phyloP scores from a whole-genome alignment of 2,797 vertebrate genomes.

The Lycodopsis pacificus region DNA sequence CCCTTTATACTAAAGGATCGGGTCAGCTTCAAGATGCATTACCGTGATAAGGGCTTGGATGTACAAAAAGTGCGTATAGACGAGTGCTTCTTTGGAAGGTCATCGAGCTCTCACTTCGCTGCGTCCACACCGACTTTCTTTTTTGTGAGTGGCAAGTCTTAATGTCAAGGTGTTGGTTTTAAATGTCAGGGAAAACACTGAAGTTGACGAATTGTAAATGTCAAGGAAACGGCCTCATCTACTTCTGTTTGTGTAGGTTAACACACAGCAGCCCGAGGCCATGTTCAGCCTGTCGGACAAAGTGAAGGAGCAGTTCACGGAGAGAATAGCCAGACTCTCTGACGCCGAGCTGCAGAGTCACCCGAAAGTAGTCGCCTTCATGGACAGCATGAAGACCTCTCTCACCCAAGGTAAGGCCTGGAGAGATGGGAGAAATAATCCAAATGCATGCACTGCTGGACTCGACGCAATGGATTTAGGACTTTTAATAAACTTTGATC shows the following conservation, averaged over 20 bases:
- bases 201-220: not conserved
- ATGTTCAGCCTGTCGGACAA: constrained; percentile 76
- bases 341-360: constrained; percentile 79
- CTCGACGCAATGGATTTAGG: not conserved
- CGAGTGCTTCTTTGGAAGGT: not conserved
- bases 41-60: not conserved
- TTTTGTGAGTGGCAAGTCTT: not conserved
- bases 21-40: not conserved
- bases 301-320: constrained; percentile 74
- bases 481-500: not conserved
- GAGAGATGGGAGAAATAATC: not conserved
- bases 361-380: constrained; percentile 81
- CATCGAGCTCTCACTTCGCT: not conserved
- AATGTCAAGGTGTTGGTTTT: constrained; percentile 9
- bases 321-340: constrained; percentile 62
- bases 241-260: constrained; percentile 53
- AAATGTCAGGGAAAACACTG: constrained; percentile 11
- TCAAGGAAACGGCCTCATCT: not conserved
- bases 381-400: constrained; percentile 67
- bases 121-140: not conserved
- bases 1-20: not conserved
- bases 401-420: constrained; percentile 60
- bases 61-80: not conserved
- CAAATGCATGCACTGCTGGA: not conserved
- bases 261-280: constrained; percentile 76